phyloP scores from a whole-genome alignment of 2,888 invertebrate species.

The Drosophila ustulata region DNA sequence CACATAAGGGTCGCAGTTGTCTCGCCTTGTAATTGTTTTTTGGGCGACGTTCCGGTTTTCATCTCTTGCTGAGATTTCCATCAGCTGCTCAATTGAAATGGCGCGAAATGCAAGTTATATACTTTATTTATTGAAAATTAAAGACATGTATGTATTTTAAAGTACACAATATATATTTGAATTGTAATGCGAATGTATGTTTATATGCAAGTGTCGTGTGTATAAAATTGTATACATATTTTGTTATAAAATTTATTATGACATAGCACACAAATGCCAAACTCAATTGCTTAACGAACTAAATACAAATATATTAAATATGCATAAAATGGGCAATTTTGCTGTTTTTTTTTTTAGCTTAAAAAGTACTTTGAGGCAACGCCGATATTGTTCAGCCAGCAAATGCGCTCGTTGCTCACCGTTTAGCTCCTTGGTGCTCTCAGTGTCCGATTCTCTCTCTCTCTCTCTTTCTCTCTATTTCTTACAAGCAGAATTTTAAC shows the following conservation, averaged over 20 bases:
- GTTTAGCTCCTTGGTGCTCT: conserved; percentile 53
- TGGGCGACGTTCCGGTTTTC: conserved; percentile 37
- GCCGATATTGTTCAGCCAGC: conserved; percentile 81
- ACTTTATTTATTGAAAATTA: background rate
- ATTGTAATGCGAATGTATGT: background rate
- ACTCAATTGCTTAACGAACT: conserved; percentile 35
- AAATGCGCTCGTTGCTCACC: conserved; percentile 80
- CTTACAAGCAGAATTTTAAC: conserved; percentile 5
- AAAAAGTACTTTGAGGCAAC: conserved; percentile 69
- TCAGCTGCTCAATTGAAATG: conserved; percentile 32
- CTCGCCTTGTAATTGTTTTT: conserved; percentile 21
- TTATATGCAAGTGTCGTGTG: background rate
- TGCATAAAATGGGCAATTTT: conserved; percentile 25
- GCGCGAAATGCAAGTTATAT: background rate
- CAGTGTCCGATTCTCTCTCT: conserved; percentile 39
- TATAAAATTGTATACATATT: background rate
- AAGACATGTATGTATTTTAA: background rate
- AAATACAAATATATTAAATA: conserved; percentile 37
- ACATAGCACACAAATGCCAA: conserved; percentile 53
- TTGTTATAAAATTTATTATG: conserved; percentile 39
- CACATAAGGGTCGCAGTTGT: conserved; percentile 36
- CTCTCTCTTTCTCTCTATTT: conserved; percentile 15
- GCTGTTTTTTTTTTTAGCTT: conserved; percentile 25
- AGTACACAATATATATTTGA: conserved; percentile 32
- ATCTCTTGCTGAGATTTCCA: conserved; percentile 40